phyloP scores from a whole-genome alignment of 2,797 vertebrate genomes.

The Squalus acanthias region DNA sequence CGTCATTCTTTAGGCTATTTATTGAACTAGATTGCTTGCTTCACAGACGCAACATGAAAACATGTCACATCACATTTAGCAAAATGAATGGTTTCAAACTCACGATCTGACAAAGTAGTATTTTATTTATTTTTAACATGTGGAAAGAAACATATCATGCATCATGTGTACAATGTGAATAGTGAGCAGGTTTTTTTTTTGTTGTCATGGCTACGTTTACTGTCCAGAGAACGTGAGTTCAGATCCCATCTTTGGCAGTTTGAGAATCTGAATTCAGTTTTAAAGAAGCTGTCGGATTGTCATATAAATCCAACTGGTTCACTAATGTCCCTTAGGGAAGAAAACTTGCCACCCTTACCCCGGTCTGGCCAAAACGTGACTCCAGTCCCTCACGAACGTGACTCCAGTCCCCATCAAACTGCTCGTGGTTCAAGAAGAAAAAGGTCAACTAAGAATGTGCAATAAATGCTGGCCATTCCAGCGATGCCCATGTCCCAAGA shows the following conservation, averaged over 20 bases:
- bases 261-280: background rate
- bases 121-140: constrained; percentile 15
- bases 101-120: background rate
- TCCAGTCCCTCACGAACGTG: background rate
- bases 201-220: no score
- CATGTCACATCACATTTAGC: constrained; percentile 24
- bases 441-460: background rate
- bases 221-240: background rate
- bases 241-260: background rate
- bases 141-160: background rate
- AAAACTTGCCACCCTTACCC: background rate
- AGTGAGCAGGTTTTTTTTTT: background rate
- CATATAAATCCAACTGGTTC: background rate
- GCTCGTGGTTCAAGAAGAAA: background rate
- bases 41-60: constrained; percentile 17
- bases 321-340: background rate
- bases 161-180: background rate
- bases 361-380: background rate
- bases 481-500: background rate
- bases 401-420: background rate
- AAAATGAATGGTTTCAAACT: constrained; percentile 17
- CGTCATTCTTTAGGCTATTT: constrained; percentile 26
- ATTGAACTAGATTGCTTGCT: background rate
- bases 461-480: background rate
- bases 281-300: background rate